These are phyloP conservation scores for human DNA, from an alignment of 2,113 vertebrate species.

Conservation along the genomic window GRCh38 chr15:90684501-90685000, in stretches of 20 bases:
- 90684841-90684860: background rate
- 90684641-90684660: background rate
- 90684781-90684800: background rate
- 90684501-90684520: background rate
- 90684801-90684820: background rate
- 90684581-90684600: fast-evolving
- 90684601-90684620: too few species aligned
- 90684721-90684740: background rate
- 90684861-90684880: background rate
- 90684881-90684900: background rate
- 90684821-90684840: background rate
- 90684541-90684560: background rate
- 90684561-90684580: background rate
- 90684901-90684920: background rate
- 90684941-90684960: background rate
- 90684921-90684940: background rate
- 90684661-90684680: background rate
- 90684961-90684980: background rate
- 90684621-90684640: background rate
- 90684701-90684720: background rate
- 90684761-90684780: background rate
- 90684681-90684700: background rate
- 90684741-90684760: background rate
- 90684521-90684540: background rate
- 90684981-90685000: background rate